Conservation (phyloP, 2,888 invertebrate genomes). For the Meganola albula region DNA sequence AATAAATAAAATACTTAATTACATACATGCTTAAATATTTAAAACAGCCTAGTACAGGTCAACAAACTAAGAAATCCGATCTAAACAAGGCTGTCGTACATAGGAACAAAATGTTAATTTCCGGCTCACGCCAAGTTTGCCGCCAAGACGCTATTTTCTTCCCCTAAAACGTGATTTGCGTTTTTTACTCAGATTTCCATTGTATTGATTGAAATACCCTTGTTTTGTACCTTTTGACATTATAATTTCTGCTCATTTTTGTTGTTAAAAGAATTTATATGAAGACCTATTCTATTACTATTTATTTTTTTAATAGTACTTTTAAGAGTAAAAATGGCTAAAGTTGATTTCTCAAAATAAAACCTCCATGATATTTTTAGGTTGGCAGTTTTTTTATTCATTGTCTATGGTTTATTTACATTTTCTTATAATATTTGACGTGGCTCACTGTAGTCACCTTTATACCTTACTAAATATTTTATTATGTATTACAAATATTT, state of each 20-base stretch:
- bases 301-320: too few species aligned
- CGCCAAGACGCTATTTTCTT: constrained; percentile 18
- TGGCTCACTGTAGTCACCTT: too few species aligned
- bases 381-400: too few species aligned
- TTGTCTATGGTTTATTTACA: too few species aligned
- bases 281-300: too few species aligned
- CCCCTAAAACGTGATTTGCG: constrained; percentile 22
- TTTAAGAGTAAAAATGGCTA: too few species aligned
- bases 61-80: constrained; percentile 19
- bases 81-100: constrained; percentile 24
- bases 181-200: constrained; percentile 15
- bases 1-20: neutral
- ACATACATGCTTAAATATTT: neutral
- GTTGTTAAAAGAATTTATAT: neutral
- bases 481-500: constrained; percentile 18
- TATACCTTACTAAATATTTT: constrained; percentile 8
- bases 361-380: too few species aligned
- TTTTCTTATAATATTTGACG: too few species aligned
- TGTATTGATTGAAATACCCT: constrained; percentile 7
- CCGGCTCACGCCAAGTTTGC: constrained; percentile 39
- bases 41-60: constrained; percentile 15
- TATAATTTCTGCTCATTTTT: neutral
- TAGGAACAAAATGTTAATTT: constrained; percentile 51
- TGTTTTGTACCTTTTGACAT: neutral
- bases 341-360: too few species aligned